Conservation (phyloP, 2,797 vertebrate species). For the Clarias fuscus region DNA sequence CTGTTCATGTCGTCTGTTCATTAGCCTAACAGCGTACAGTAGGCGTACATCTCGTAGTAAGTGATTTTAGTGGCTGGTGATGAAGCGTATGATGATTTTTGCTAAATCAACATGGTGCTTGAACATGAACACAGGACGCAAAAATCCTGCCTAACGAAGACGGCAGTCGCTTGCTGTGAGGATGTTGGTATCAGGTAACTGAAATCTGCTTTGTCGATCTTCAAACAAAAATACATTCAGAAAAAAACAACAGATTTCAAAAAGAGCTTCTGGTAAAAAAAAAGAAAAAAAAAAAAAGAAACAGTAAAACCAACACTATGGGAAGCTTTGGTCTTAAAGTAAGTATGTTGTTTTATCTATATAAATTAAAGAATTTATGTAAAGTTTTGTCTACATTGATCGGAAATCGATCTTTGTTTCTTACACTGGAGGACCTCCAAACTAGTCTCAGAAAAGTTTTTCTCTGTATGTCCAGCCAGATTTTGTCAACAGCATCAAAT, state of each 20-base stretch:
- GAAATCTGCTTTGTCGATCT: not conserved
- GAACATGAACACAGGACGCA: not conserved
- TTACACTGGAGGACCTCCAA: too few species aligned
- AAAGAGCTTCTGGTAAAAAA: not conserved
- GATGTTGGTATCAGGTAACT: not conserved
- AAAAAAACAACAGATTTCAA: not conserved
- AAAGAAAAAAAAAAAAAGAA: not conserved
- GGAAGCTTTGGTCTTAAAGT: not conserved
- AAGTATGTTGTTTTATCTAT: not conserved
- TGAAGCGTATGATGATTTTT: not conserved
- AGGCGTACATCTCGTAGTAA: not conserved
- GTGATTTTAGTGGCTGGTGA: not conserved
- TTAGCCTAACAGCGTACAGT: not conserved
- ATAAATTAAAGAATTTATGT: too few species aligned
- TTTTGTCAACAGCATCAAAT: too few species aligned
- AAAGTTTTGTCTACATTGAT: too few species aligned
- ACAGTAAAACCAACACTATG: not conserved
- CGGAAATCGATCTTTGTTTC: too few species aligned
- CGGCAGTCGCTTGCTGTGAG: not conserved
- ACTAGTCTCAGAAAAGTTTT: too few species aligned
- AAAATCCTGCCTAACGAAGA: not conserved
- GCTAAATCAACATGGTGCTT: not conserved
- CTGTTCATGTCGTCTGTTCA: not conserved
- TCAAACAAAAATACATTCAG: not conserved
- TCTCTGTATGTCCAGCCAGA: too few species aligned